Conservation (phyloP, 2,113 vertebrate species). For the Gymnobelideus leadbeateri region DNA sequence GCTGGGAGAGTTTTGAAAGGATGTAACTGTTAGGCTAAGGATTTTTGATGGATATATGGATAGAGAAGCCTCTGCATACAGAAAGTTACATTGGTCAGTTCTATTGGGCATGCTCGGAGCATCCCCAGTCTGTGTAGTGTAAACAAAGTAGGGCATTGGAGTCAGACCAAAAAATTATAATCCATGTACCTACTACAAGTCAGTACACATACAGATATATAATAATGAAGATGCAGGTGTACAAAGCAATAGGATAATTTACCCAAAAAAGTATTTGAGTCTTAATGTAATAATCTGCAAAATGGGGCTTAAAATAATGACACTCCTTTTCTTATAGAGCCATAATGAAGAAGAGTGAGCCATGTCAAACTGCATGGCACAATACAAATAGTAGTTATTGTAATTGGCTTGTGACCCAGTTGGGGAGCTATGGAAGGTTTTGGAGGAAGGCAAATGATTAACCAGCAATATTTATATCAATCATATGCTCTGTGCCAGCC, state of each 20-base stretch:
- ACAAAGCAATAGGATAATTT: background rate
- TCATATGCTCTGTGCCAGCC: background rate
- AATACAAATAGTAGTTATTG: background rate
- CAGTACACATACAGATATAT: background rate
- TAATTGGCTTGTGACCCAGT: background rate
- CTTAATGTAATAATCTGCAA: background rate
- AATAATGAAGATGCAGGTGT: background rate
- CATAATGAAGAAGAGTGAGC: background rate
- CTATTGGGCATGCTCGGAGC: background rate
- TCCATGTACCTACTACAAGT: background rate
- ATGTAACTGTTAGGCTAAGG: background rate
- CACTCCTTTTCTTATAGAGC: background rate
- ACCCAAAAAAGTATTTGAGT: background rate
- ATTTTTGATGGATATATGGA: background rate
- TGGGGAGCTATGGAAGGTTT: background rate
- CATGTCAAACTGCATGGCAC: background rate
- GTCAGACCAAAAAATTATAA: background rate
- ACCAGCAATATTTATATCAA: background rate
- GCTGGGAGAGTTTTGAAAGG: slow-evolving; percentile 41
- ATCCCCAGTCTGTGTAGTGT: background rate
- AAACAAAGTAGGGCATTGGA: background rate
- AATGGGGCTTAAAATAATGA: background rate
- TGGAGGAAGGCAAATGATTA: background rate
- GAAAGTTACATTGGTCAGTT: background rate
- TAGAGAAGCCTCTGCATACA: background rate